Percentiles rank a stretch among this genome's conserved stretches.
phyloP scores from a whole-genome alignment of 2,113 vertebrate genomes.

The Ailurus styani region DNA sequence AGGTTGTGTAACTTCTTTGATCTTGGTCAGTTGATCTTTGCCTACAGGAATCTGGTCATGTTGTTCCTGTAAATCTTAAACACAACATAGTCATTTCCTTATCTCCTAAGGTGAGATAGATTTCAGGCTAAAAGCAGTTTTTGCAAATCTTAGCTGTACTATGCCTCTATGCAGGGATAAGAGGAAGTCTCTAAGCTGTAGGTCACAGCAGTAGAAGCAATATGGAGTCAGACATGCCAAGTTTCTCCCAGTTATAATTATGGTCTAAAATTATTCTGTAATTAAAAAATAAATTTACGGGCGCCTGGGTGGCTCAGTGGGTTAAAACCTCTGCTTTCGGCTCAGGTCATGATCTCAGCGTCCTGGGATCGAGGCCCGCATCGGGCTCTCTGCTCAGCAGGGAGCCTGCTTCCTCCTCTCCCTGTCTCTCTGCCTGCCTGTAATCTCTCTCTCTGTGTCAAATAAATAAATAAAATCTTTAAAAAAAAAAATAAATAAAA shows the following conservation, averaged over 20 bases:
- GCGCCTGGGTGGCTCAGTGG: too few species aligned
- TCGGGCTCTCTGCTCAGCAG: too few species aligned
- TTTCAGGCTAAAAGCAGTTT: neutral
- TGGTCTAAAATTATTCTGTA: neutral
- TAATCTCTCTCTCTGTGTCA: too few species aligned
- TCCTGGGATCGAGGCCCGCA: too few species aligned
- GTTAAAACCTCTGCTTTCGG: too few species aligned
- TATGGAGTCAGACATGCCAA: neutral
- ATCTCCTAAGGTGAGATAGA: neutral
- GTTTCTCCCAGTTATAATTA: neutral
- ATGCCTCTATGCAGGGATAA: neutral
- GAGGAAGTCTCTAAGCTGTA: neutral
- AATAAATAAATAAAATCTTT: too few species aligned
- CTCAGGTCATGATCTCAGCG: too few species aligned
- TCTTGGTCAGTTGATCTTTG: neutral
- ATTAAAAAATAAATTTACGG: neutral
- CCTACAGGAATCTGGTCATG: neutral
- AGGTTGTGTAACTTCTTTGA: neutral
- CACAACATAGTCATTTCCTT: neutral
- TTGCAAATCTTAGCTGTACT: neutral
- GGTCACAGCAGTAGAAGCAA: neutral
- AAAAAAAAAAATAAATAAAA: too few species aligned
- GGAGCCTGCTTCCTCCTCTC: too few species aligned
- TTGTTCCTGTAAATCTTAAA: neutral
- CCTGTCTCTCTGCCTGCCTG: too few species aligned